Evolutionary conservation across 2,888 invertebrate species (phyloP).

Genomic region (Thysanoteuthis rhombus): DNA sequence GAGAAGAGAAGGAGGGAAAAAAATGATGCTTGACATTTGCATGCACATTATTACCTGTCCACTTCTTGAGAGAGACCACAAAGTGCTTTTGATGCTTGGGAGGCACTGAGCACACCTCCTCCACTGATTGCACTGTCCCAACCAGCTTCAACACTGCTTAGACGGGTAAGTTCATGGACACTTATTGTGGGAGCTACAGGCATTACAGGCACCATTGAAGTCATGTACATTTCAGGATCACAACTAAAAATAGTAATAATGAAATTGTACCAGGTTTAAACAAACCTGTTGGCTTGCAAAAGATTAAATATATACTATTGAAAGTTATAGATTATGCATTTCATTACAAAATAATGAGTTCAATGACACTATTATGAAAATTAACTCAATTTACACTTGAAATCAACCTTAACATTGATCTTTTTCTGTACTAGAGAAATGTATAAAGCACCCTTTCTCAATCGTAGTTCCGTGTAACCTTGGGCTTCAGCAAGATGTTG

Average conservation of each 20-base stretch:
- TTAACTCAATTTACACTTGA: not conserved
- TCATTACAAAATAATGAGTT: too few species aligned
- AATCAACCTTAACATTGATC: too few species aligned
- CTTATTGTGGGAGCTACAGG: conserved; percentile 72
- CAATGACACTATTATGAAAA: not conserved
- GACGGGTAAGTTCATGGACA: conserved; percentile 77
- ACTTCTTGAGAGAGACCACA: conserved; percentile 90
- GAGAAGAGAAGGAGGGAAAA: not conserved
- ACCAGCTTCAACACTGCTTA: conserved; percentile 71
- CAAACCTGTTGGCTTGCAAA: not conserved
- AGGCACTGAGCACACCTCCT: conserved; percentile 71
- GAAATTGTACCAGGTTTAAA: not conserved
- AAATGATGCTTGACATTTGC: conserved; percentile 30
- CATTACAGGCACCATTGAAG: conserved; percentile 49
- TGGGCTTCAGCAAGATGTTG: too few species aligned
- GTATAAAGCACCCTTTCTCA: too few species aligned
- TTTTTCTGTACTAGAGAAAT: too few species aligned
- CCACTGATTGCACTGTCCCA: conserved; percentile 67
- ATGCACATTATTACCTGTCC: conserved; percentile 73
- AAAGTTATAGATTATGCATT: not conserved
- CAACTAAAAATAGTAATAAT: conserved; percentile 36
- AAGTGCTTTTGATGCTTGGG: conserved; percentile 87
- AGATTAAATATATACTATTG: not conserved
- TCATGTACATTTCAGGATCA: conserved; percentile 49
- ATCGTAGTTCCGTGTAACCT: too few species aligned